Base-by-base conservation (phyloP, 30 jellyfish, hydroid and myxozoan species). In the Pelagia noctiluca region DNA sequence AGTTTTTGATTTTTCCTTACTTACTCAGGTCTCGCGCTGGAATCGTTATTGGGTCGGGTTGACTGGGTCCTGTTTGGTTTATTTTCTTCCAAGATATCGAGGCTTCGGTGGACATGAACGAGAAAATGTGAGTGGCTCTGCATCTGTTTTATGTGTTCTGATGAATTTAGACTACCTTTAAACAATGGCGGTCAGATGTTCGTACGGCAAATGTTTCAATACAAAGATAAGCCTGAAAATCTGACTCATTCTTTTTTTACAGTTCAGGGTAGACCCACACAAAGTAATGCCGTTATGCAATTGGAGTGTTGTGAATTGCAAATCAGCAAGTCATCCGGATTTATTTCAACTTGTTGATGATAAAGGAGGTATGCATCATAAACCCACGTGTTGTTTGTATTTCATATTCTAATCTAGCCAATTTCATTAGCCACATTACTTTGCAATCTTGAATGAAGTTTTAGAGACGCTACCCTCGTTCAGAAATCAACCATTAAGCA, bases 81-180 rank as follows among this genome's bases (percentile, higher is more conserved):
- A 85, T 79, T 94, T 81, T 71, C 84, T 83, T 37, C 99, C 99
- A 29, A 94, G 83, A 74, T 83, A 88, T 64, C 96, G 99, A 16
- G 94, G 90, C 12, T 94, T 94, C 53, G 99, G 99, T 3, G 99
- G 99, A 65, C 99, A 88, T 38, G 99, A 94, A 26, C 86, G 97
- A 28, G 87, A 70, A n/a, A 82, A 83, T 75, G 99, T 93, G 68
- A 64, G 97, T 61, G 13, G 24, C 1, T 23, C 28, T 72, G 8
- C 1, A 19, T 61, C 5, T 24, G 22, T 11, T 2, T 35, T 1
- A 19, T 30, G 2, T 25, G 0, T 2, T 3, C 50, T 50, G 29
- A 26, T 34, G 53, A n/a, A 3, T 33, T 18, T 18, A 26, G 19
- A 3, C 52, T 37, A 18, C 31, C 61, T n/a, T 8, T 42, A 42